Base-by-base conservation (phyloP, 2,888 invertebrate genomes). In the Graphium colonna region DNA sequence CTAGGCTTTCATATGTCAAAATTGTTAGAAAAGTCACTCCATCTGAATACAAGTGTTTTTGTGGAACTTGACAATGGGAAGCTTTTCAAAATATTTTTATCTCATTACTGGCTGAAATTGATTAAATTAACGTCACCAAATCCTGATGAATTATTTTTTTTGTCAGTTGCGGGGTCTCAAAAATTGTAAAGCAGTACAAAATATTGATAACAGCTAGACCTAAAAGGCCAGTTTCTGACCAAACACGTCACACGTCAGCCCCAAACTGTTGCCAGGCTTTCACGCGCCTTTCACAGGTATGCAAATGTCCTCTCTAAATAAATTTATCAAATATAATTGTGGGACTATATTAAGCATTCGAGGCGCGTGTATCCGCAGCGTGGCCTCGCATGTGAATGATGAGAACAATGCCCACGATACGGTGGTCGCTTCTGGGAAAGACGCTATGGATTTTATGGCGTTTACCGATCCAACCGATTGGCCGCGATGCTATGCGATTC, bases 281-380 rank as follows among this genome's bases (percentile, higher is more conserved):
- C 79, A 73, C 73, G 70, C 61, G 70, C 79, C 79, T 84, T 85
- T 82, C 79, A 79, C 78, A 72, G 65, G 64, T 81, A 87, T 86
- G 85, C 80, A 79, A 86, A 87, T 84, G 75, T 63, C 60, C 12
- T 69, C 73, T 81, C 75, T 80, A 85, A 83, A 86, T 85, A 83
- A 81, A 86, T 83, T 85, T 85, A 85, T 86, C 82, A 87, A 86
- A 86, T 86, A 87, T 86, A 85, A 86, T 85, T 88, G 88, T 88
- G 88, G 79, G 88, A 88, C 76, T 84, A 65, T 82, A 86, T 87
- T 88, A 82, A 64, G 74, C 71, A 89, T 89, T 87, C 88, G 77
- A 70, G 58, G 62, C 71, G 65, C 82, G 87, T 77, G 85, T 86
- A 87, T 88, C 88, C 88, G 88, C 72, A 80, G 78, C 80, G 75